A percentile compares a stretch with the other conserved stretches of the same genome.
Evolutionary conservation across 2,113 vertebrate species (phyloP).

Genomic region (Recurvirostra avosetta): DNA sequence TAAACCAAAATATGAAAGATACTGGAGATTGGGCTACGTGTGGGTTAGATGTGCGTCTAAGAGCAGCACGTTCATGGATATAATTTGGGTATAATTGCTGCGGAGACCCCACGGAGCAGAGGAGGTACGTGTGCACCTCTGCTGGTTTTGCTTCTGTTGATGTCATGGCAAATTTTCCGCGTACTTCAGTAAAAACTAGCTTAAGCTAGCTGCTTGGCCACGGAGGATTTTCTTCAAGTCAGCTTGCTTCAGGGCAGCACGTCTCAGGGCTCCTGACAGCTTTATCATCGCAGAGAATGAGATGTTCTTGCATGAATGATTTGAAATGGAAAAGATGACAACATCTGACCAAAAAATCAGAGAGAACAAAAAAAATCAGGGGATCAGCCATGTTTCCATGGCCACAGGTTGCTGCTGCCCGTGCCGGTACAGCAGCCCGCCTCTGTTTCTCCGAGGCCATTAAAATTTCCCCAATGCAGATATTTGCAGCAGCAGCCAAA

Average conservation of each 20-base stretch:
- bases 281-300: neutral
- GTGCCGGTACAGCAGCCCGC: accelerated
- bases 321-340: slow-evolving; percentile 34
- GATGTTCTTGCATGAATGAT: neutral
- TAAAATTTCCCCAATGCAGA: neutral
- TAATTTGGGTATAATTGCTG: neutral
- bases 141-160: neutral
- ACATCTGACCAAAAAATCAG: neutral
- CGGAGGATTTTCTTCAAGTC: neutral
- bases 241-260: neutral
- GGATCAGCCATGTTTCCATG: neutral
- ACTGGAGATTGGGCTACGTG: neutral
- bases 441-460: neutral
- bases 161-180: neutral
- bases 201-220: neutral
- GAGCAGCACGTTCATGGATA: neutral
- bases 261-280: neutral
- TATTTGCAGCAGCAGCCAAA: neutral
- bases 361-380: neutral
- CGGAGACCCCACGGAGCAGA: neutral
- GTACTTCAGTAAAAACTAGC: neutral
- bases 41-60: neutral
- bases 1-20: neutral
- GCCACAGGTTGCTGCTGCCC: neutral
- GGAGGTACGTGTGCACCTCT: neutral